These are phyloP conservation scores for Anableps anableps DNA, from an alignment of 2,797 vertebrate genomes.

Conservation along the genomic window DNA sequence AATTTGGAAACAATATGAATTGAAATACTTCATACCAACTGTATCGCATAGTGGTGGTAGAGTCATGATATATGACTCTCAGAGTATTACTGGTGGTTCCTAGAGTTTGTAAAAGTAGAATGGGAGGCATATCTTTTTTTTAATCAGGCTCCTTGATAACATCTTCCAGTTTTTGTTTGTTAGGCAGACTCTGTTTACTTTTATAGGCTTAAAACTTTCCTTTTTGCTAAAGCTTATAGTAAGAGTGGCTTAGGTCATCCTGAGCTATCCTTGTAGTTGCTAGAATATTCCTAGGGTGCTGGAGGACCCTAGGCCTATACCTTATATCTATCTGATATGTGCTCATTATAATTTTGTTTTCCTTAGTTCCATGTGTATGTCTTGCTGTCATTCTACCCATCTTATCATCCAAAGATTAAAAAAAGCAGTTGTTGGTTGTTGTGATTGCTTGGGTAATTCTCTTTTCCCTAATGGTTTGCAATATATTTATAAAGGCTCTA, in stretches of 20 bases:
- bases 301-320: too few species aligned
- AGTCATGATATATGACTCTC: neutral
- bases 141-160: too few species aligned
- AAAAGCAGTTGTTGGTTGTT: constrained; percentile 66
- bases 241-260: neutral
- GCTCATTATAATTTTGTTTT: neutral
- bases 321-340: neutral
- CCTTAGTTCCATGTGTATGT: neutral
- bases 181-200: too few species aligned
- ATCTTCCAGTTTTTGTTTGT: too few species aligned
- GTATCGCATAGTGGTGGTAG: neutral
- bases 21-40: neutral
- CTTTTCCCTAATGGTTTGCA: constrained; percentile 67
- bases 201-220: too few species aligned
- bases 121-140: too few species aligned
- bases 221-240: neutral
- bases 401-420: constrained; percentile 54
- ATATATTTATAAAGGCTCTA: constrained; percentile 79
- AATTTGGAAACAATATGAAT: neutral
- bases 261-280: too few species aligned
- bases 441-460: constrained; percentile 44
- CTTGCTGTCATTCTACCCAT: constrained; percentile 15
- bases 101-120: too few species aligned
- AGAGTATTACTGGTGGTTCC: neutral
- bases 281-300: too few species aligned